These are phyloP conservation scores for Agonopterix arenella DNA, from an alignment of 2,888 invertebrate genomes.

Conservation along the genomic window DNA sequence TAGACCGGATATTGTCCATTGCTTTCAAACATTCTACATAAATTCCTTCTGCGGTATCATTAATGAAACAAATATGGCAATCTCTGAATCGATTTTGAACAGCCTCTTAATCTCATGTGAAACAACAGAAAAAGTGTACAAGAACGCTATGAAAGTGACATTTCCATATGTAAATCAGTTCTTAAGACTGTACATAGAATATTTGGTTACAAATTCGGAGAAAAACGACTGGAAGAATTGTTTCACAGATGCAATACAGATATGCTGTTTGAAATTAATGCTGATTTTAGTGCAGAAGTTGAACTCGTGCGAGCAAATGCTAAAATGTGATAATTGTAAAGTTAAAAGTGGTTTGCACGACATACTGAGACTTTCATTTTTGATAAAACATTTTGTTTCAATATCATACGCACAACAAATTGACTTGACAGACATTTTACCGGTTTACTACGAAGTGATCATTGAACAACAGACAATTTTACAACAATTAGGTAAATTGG, in stretches of 20 bases:
- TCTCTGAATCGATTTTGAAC: constrained; percentile 33
- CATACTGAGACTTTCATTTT: constrained; percentile 42
- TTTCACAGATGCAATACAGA: constrained; percentile 27
- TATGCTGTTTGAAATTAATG: constrained; percentile 38
- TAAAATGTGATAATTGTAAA: constrained; percentile 55
- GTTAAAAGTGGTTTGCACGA: constrained; percentile 51
- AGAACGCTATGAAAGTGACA: constrained; percentile 28
- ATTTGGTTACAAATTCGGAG: constrained; percentile 19
- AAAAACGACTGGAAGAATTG: constrained; percentile 11
- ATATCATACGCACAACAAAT: constrained; percentile 24
- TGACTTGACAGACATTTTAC: constrained; percentile 24
- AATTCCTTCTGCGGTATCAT: constrained; percentile 45
- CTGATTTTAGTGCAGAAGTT: constrained; percentile 33
- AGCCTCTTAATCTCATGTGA: constrained; percentile 35
- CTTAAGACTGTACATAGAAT: constrained; percentile 46
- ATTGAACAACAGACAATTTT: constrained; percentile 39
- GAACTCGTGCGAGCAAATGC: constrained; percentile 31
- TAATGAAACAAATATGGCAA: constrained; percentile 18
- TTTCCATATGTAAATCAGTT: constrained; percentile 53
- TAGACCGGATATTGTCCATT: constrained; percentile 38
- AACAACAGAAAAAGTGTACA: constrained; percentile 41
- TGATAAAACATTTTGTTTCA: constrained; percentile 38
- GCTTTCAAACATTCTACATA: constrained; percentile 47
- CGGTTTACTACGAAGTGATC: constrained; percentile 26
- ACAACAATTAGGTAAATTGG: constrained; percentile 26